Evolutionary conservation across 1,140 invertebrate species (phyloP).

Genomic region (Bombus impatiens): DNA sequence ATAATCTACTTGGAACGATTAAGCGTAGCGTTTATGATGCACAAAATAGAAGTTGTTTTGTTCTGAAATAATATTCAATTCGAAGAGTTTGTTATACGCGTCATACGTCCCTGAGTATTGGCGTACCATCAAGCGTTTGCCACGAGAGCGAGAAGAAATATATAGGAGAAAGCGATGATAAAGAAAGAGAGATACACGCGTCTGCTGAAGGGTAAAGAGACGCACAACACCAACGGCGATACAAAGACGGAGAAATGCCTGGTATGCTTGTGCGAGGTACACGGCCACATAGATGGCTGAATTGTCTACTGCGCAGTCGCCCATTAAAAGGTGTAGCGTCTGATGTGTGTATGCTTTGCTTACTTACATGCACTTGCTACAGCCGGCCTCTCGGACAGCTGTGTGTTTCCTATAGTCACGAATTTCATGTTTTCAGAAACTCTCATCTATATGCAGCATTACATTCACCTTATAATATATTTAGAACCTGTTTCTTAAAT

Average conservation of each 20-base stretch:
- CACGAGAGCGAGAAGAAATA: constrained; percentile 52
- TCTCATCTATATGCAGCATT: constrained; percentile 10
- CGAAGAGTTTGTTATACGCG: neutral
- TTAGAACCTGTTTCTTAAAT: neutral
- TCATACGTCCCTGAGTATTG: constrained; percentile 52
- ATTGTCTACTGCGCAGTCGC: constrained; percentile 65
- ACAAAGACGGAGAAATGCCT: constrained; percentile 58
- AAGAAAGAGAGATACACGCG: constrained; percentile 61
- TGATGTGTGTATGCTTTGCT: constrained; percentile 42
- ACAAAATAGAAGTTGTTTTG: neutral
- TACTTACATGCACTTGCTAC: constrained; percentile 49
- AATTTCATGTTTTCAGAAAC: constrained; percentile 42
- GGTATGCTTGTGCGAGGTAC: constrained; percentile 52
- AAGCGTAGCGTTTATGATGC: neutral
- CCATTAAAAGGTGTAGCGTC: constrained; percentile 61
- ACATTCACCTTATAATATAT: neutral
- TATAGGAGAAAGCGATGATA: constrained; percentile 56
- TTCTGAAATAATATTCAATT: neutral
- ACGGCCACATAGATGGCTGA: constrained; percentile 42
- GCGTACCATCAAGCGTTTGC: constrained; percentile 42
- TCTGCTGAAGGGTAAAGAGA: constrained; percentile 60
- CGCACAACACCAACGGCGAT: constrained; percentile 20
- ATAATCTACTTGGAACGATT: neutral
- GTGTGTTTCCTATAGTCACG: constrained; percentile 34
- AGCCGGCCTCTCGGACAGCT: constrained; percentile 19